Evolutionary conservation across 2,888 invertebrate genomes (phyloP), one percentile per base, ranked within the genome.

Genomic region (Pristionchus exspectatus): DNA sequence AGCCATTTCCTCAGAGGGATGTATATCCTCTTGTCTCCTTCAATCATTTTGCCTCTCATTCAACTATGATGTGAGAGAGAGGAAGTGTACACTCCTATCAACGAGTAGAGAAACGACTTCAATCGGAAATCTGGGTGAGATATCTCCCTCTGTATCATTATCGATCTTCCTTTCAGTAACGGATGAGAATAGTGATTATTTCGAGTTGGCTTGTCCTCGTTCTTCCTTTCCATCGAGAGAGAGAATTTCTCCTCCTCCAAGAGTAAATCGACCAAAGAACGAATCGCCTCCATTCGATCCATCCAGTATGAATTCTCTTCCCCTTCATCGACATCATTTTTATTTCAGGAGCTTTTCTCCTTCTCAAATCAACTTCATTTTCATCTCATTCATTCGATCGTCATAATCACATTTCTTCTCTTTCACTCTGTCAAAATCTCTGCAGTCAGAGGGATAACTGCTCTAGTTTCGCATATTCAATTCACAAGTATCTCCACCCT

Each of bases 11-110:
- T 59, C 92, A 7, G 91, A 90, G 12, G 54, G 27, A 12, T 93
- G 93, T 69, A 89, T 93, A 63, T 89, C 91, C 54, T 86, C 72
- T 5, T 93, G 93, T 83, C 81, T 92, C 33, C 85, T 89, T 18
- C 85, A 91, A 74, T 69, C 84, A 12, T 38, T 30, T n/a, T 93
- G 93, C 59, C 84, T 89, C 14, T 91, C 92, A 14, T 77, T 92
- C 88, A 91, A 90, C 30, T 91, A 84, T 88, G 72, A 91, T 24
- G 83, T 87, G 21, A 38, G 16, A 24, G 88, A 84, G 18, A 89
- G 86, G 33, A 63, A 63, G 12, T 93, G 93, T 86, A 74, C 63
- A 44, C 89, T 93, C 27, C 72, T 92, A 33, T 69, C 87, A 14
- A 85, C 90, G 24, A 90, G 89, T 69, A 89, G 92, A 16, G 59